A percentile compares a stretch with the other conserved stretches of the same genome.
These are phyloP conservation scores for Pollenia labialis DNA, from an alignment of 2,888 invertebrate genomes.

Conservation along the genomic window DNA sequence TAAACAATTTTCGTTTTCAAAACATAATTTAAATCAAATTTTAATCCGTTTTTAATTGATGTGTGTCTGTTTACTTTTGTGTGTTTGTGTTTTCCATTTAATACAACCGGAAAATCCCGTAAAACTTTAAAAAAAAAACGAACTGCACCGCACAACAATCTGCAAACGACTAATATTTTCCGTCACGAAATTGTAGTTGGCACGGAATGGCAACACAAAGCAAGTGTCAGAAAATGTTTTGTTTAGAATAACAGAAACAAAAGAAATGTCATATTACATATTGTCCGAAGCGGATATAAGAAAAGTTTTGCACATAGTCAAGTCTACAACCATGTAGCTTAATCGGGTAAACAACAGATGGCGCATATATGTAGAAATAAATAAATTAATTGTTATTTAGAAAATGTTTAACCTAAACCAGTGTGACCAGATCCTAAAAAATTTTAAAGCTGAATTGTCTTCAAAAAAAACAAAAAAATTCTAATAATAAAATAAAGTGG, in stretches of 20 bases:
- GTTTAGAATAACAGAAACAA: conserved; percentile 33
- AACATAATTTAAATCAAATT: background rate
- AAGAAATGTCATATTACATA: background rate
- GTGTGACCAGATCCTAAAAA: too few species aligned
- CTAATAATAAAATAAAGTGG: too few species aligned
- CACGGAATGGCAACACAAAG: conserved; percentile 16
- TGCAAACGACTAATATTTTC: conserved; percentile 60
- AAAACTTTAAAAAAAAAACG: background rate
- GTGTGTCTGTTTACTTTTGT: conserved; percentile 29
- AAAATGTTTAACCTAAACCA: too few species aligned
- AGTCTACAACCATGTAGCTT: background rate
- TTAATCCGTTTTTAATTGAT: conserved; percentile 1
- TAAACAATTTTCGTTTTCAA: background rate
- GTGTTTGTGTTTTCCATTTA: background rate
- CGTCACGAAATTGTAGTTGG: conserved; percentile 42
- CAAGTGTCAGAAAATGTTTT: conserved; percentile 52
- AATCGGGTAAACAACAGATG: background rate
- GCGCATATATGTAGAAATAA: background rate
- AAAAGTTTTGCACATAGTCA: background rate
- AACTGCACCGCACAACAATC: conserved; percentile 62
- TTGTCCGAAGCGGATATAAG: background rate
- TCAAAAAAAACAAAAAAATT: too few species aligned
- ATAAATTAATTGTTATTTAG: too few species aligned
- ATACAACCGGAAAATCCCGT: conserved; percentile 23
- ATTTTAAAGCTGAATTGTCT: too few species aligned